Base-by-base conservation (phyloP, 1,140 invertebrate species). In the Anastrepha ludens region DNA sequence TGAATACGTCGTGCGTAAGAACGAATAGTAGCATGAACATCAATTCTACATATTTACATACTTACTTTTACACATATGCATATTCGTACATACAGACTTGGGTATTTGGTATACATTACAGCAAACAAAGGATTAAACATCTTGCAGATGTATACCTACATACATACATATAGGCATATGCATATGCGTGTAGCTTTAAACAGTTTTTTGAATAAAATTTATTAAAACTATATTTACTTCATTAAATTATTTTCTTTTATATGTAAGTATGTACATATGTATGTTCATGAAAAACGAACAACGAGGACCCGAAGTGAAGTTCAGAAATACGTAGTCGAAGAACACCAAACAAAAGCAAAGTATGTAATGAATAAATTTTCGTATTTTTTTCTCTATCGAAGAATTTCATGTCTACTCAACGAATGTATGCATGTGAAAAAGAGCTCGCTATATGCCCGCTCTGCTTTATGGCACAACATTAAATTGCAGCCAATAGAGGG, bases 41-140 rank as follows among this genome's bases (percentile, higher is more conserved):
- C 17, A 17, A 17, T 47, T 70, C 13, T 70, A 41, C 65, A 17
- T 64, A 86, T 78, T 88, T n/a, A 81, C 86, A 88, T 87, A 87
- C 78, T 44, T 78, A 86, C 85, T 87, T 88, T 44, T 87, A 15
- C 58, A 64, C 13, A 47, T 20, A 87, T 85, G 59, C 50, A 74
- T 55, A 39, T 70, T 13, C 41, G 11, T 81, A 29, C 5, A 29
- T 29, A 29, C 29, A 29, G 29, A 29, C 29, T 29, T 29, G 29
- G 29, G 29, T 29, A 29, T 29, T 29, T 29, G 29, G 29, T 29
- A 44, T 59, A 62, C 13, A 74, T 58, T 13, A 41, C 4, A 2
- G 67, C 39, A 29, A 41, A 74, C 29, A 74, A 39, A 44, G 67
- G 5, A 2, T 29, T 74, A 41, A 74, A 74, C 70, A 15, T 41